phyloP scores from a whole-genome alignment of 2,797 vertebrate genomes.

The Karalla daura region DNA sequence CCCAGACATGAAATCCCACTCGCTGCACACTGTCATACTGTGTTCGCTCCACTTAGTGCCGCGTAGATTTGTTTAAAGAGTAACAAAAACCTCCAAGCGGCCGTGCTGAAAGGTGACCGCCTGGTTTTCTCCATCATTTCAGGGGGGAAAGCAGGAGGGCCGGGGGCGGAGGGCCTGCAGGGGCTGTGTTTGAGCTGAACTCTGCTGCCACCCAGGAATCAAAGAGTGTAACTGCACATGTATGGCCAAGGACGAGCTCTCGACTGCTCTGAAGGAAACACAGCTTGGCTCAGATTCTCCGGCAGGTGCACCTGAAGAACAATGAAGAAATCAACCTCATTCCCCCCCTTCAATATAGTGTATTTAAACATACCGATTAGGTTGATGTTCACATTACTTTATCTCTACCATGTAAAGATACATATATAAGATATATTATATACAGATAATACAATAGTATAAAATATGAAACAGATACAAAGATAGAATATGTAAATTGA shows the following conservation, averaged over 20 bases:
- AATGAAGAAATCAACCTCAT: no score
- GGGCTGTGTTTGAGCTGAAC: background rate
- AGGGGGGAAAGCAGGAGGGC: background rate
- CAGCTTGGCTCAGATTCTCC: background rate
- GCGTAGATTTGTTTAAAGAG: constrained; percentile 34
- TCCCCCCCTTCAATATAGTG: no score
- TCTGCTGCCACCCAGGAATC: constrained; percentile 47
- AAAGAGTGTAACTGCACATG: constrained; percentile 23
- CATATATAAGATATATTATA: no score
- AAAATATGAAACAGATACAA: no score
- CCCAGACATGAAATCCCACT: constrained; percentile 3
- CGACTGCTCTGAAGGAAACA: background rate
- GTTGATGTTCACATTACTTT: no score
- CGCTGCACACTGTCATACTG: constrained; percentile 3
- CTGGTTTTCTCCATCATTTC: constrained; percentile 36
- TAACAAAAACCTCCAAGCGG: constrained; percentile 38
- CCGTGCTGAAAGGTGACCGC: constrained; percentile 39
- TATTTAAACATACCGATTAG: no score
- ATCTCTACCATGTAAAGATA: no score
- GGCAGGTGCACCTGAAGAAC: background rate
- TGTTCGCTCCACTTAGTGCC: constrained; percentile 28
- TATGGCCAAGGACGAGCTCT: background rate
- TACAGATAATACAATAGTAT: no score
- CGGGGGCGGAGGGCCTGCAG: background rate
- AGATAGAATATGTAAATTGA: no score